A percentile compares a stretch with the other conserved stretches of the same genome.
Conservation (phyloP, 1,140 invertebrate species). For the Halyomorpha halys region DNA sequence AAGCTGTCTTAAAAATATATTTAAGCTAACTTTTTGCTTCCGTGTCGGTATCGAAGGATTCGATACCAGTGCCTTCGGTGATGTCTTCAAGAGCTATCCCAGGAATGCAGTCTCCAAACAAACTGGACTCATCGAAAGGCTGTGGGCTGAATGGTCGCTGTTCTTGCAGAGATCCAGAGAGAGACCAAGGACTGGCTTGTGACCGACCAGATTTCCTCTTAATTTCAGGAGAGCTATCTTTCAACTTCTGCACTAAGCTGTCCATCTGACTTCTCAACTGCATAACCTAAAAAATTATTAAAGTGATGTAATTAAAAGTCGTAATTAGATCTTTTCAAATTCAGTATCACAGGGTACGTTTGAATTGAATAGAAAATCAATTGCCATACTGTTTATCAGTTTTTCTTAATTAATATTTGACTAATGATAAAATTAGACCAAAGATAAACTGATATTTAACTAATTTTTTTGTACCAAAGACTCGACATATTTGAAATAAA, state of each 20-base stretch:
- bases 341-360: too few species aligned
- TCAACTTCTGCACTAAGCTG: conserved; percentile 38
- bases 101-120: neutral
- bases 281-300: conserved; percentile 14
- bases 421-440: too few species aligned
- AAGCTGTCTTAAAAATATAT: too few species aligned
- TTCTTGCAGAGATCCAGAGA: neutral
- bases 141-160: neutral
- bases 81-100: conserved; percentile 23
- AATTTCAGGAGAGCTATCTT: conserved; percentile 15
- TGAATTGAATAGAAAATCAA: too few species aligned
- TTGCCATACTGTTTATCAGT: too few species aligned
- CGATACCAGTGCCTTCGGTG: conserved; percentile 15
- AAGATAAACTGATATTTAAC: too few species aligned
- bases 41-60: conserved; percentile 11
- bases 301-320: too few species aligned
- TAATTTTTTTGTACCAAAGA: too few species aligned
- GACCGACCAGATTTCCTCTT: neutral
- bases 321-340: too few species aligned
- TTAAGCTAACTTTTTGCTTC: neutral
- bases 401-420: too few species aligned
- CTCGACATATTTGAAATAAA: too few species aligned
- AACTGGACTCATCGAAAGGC: neutral
- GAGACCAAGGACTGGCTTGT: neutral
- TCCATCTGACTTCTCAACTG: conserved; percentile 39